A percentile compares a stretch with the other conserved stretches of the same genome.
phyloP scores from a whole-genome alignment of 2,797 vertebrate species.

The Pogoniulus pusillus region DNA sequence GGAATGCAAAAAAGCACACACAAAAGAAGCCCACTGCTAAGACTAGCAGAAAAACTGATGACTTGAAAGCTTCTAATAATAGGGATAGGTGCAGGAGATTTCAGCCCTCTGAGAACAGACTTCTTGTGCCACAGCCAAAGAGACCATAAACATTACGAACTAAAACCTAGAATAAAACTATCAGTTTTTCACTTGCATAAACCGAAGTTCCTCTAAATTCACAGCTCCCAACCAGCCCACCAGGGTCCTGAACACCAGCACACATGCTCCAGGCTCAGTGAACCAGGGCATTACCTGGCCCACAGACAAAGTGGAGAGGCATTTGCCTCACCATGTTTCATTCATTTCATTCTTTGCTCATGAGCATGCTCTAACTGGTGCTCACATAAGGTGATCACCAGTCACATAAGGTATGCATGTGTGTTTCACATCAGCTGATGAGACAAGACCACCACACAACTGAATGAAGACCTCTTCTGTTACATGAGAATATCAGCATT shows the following conservation, averaged over 20 bases:
- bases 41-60: background rate
- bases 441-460: background rate
- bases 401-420: background rate
- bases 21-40: background rate
- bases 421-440: background rate
- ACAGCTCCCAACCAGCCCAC: background rate
- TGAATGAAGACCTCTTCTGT: background rate
- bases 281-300: background rate
- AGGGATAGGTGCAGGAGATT: background rate
- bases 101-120: background rate
- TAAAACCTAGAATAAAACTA: background rate
- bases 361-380: background rate
- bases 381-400: background rate
- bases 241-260: background rate
- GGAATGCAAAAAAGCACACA: background rate
- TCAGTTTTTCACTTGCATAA: background rate
- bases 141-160: background rate
- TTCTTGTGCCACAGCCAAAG: background rate
- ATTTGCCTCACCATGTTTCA: background rate
- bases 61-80: background rate
- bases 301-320: background rate
- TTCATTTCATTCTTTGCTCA: background rate
- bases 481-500: accelerated
- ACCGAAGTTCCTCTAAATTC: background rate
- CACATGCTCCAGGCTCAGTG: background rate